Evolutionary conservation across 1,140 invertebrate species (phyloP), one percentile per base, ranked within the genome.

Genomic region (Agraylea sexmaculata): DNA sequence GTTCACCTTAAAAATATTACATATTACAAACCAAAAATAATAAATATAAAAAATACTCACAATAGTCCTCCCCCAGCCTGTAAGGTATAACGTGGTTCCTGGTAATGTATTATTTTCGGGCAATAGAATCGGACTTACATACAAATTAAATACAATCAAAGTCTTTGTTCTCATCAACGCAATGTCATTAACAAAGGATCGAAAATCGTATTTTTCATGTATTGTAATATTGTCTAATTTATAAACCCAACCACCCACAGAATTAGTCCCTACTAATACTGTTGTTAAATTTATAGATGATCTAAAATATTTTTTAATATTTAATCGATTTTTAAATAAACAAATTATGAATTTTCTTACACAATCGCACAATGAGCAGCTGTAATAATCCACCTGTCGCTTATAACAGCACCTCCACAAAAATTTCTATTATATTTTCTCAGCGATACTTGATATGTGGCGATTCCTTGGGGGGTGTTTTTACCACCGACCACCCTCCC

Each of bases 31-130:
- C n/a, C n/a, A n/a, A n/a, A n/a, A n/a, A 25, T 25, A 25, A 7
- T 25, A 25, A 7, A 31, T 31, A 13, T 7, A 31, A 12, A 5
- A 12, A 31, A 17, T 18, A 44, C 47, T 47, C 53, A 55, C 49
- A 58, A 28, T 51, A 3, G 61, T 64, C 0, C 62, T 69, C n/a
- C 71, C 72, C 71, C 71, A 74, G 7, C 71, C 71, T 0, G 70
- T 73, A 1, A 75, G 53, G 6, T 58, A 47, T 1, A 70, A 57
- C 2, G 57, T 53, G 5, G 52, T 53, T 5, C 45, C 54, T 13
- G 27, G 25, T 2, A 42, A 47, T 6, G 31, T 40, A 11, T 44
- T 34, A 23, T 44, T 31, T 0, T 59, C 56, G 6, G 65, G 40
- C 12, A 39, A 28, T 21, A 7, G 32, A 17, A 73, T 55, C 0